Conservation (phyloP, 2,888 invertebrate genomes). For the Epirrita christyi region DNA sequence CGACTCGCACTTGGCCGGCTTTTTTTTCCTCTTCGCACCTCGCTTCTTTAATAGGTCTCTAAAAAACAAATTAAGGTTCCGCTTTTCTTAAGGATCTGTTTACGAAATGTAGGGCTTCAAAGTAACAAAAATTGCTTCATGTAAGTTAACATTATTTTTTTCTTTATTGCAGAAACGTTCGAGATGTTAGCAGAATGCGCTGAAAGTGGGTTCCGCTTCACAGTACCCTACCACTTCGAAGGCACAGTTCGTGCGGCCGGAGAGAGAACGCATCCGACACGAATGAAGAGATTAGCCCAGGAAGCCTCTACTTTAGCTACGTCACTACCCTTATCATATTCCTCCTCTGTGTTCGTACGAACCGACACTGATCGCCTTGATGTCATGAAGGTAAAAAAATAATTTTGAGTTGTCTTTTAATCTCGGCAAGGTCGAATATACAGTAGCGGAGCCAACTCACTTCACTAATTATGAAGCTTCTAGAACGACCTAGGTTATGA, state of each 20-base stretch:
- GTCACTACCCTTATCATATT: constrained; percentile 95
- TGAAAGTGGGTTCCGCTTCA: constrained; percentile 91
- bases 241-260: constrained; percentile 94
- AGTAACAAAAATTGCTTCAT: too few species aligned
- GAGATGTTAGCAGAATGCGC: constrained; percentile 95
- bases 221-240: constrained; percentile 95
- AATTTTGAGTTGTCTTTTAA: neutral
- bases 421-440: neutral
- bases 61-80: too few species aligned
- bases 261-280: constrained; percentile 93
- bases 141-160: neutral
- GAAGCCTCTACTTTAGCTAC: constrained; percentile 97
- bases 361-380: constrained; percentile 97
- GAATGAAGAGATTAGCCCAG: constrained; percentile 96
- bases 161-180: constrained; percentile 88
- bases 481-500: too few species aligned
- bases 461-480: too few species aligned
- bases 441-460: too few species aligned
- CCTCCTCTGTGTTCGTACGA: constrained; percentile 97
- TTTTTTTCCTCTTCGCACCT: too few species aligned
- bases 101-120: too few species aligned
- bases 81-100: too few species aligned
- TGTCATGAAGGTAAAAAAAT: constrained; percentile 91
- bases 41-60: too few species aligned
- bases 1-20: too few species aligned